phyloP scores from a whole-genome alignment of 2,797 vertebrate species.

The Anas flavirostris region DNA sequence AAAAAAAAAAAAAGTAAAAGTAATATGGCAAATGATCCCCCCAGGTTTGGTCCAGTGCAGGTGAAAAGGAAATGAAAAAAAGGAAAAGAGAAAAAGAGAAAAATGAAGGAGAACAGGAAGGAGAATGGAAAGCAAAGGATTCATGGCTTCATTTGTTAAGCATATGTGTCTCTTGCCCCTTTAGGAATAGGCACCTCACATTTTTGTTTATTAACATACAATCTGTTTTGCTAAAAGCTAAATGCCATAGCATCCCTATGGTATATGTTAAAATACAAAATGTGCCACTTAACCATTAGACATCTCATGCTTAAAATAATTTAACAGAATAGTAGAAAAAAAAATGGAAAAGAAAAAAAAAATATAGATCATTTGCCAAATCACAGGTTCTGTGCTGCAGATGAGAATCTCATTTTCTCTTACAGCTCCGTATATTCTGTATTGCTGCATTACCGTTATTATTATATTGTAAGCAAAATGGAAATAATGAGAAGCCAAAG shows the following conservation, averaged over 20 bases:
- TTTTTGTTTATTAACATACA: not conserved
- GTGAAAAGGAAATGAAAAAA: not conserved
- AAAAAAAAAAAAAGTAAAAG: not conserved
- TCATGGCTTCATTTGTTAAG: not conserved
- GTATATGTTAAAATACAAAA: not conserved
- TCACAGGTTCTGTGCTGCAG: not conserved
- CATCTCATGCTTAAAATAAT: not conserved
- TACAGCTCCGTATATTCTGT: not conserved
- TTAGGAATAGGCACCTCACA: not conserved
- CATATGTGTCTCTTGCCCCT: not conserved
- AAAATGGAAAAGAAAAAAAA: not conserved
- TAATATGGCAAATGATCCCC: not conserved
- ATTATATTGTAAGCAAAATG: not conserved
- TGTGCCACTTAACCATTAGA: not conserved
- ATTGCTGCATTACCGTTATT: not conserved
- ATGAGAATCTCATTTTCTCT: not conserved
- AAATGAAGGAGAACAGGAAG: not conserved
- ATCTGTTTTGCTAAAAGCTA: not conserved
- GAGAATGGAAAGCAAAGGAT: not conserved
- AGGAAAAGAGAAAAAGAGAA: not conserved
- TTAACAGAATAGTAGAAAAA: not conserved
- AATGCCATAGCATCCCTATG: not conserved
- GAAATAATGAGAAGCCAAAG: conserved; percentile 6
- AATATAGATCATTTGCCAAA: not conserved
- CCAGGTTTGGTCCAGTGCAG: not conserved